Percentiles rank a stretch among this genome's conserved stretches.
Conservation (phyloP, 2,113 vertebrate genomes). For the Spheniscus mendiculus region DNA sequence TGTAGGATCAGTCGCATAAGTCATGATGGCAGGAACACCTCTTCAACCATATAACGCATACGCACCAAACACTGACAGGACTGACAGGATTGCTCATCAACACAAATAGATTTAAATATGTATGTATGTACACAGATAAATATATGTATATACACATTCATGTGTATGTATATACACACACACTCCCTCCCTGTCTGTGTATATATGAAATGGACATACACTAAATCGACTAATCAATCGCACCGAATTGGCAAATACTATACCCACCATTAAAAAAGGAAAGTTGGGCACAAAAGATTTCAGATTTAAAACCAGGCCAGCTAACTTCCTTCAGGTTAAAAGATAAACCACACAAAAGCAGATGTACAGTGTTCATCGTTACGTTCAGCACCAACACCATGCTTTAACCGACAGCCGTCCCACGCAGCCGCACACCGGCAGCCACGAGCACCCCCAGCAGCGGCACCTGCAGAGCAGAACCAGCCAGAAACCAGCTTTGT, state of each 20-base stretch:
- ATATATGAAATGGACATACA: rapidly evolving
- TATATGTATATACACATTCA: neutral
- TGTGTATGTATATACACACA: neutral
- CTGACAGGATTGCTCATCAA: neutral
- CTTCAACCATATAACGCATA: rapidly evolving
- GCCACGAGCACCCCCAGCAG: neutral
- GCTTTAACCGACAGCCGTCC: rapidly evolving
- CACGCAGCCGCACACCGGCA: rapidly evolving
- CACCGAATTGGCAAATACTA: rapidly evolving
- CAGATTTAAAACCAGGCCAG: neutral
- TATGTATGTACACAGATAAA: neutral
- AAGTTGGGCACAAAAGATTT: neutral
- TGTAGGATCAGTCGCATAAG: neutral
- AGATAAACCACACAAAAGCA: neutral
- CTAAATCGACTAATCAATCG: neutral
- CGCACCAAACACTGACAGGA: neutral
- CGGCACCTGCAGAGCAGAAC: rapidly evolving
- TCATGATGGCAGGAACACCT: neutral
- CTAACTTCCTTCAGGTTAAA: neutral
- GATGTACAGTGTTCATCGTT: neutral
- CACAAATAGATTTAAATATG: rapidly evolving
- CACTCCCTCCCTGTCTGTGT: rapidly evolving
- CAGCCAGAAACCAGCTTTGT: rapidly evolving
- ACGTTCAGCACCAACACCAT: rapidly evolving
- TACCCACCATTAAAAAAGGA: neutral